These are phyloP conservation scores for Rhynchopsitta pachyrhyncha DNA, from an alignment of 2,113 vertebrate species.

Conservation along the genomic window DNA sequence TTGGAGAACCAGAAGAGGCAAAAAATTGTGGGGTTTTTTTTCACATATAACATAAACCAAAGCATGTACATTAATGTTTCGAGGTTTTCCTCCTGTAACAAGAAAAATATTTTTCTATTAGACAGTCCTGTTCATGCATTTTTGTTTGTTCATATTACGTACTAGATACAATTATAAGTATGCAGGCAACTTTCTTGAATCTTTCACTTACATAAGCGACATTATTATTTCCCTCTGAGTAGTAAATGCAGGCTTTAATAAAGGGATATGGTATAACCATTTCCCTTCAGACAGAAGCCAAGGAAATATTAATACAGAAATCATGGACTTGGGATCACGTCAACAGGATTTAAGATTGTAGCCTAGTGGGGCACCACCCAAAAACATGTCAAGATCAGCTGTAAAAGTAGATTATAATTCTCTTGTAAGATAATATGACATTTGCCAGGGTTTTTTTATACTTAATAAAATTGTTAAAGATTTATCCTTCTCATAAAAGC, in stretches of 20 bases:
- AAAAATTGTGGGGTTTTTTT: neutral
- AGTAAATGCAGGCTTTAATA: neutral
- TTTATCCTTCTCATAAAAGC: neutral
- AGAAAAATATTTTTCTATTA: neutral
- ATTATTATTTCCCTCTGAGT: neutral
- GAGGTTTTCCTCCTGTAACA: neutral
- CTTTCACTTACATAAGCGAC: neutral
- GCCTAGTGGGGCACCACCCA: accelerated
- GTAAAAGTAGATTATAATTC: neutral
- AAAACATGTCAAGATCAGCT: neutral
- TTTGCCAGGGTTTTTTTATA: neutral
- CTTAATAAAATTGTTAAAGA: neutral
- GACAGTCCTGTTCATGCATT: neutral
- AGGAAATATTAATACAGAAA: neutral
- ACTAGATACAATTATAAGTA: neutral
- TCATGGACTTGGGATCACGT: neutral
- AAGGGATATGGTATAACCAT: neutral
- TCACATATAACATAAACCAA: neutral
- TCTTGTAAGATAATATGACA: neutral
- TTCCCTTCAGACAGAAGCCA: neutral
- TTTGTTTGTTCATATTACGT: neutral
- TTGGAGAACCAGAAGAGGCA: neutral
- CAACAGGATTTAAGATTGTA: neutral
- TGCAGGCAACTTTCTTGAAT: neutral
- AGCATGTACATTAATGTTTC: accelerated